These are phyloP conservation scores for Plebejus argus DNA, from an alignment of 2,888 invertebrate species.

Conservation along the genomic window DNA sequence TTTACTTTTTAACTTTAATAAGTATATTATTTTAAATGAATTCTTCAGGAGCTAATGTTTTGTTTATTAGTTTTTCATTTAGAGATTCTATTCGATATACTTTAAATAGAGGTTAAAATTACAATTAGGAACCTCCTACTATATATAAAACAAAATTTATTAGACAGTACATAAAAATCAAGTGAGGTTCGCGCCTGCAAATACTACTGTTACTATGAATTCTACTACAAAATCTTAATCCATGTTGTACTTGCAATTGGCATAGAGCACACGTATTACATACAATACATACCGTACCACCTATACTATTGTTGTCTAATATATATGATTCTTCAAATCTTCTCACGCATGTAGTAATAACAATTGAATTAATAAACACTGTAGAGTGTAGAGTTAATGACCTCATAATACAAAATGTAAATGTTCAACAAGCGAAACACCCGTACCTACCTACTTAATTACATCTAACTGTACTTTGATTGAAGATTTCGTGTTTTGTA, in stretches of 20 bases:
- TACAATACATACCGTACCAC: not conserved
- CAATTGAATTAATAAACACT: slow-evolving; percentile 17
- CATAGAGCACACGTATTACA: not conserved
- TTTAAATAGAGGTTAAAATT: too few species aligned
- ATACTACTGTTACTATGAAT: too few species aligned
- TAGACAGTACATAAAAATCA: too few species aligned
- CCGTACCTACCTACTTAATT: slow-evolving; percentile 14
- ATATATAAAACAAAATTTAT: too few species aligned
- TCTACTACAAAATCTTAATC: too few species aligned
- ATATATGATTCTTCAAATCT: not conserved
- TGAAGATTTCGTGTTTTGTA: slow-evolving; percentile 17
- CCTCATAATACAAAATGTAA: slow-evolving; percentile 15
- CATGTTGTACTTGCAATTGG: too few species aligned
- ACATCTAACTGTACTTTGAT: slow-evolving; percentile 24
- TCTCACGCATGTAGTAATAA: not conserved
- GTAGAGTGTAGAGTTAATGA: slow-evolving; percentile 16
- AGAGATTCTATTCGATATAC: too few species aligned
- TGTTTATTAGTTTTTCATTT: too few species aligned
- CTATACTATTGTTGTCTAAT: not conserved
- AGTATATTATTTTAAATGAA: not conserved
- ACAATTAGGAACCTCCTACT: too few species aligned
- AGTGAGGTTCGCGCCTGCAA: too few species aligned
- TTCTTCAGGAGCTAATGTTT: not conserved
- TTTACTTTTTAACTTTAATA: not conserved
- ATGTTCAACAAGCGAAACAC: slow-evolving; percentile 27